phyloP scores from a whole-genome alignment of 2,888 invertebrate genomes.

The Hedya salicella region DNA sequence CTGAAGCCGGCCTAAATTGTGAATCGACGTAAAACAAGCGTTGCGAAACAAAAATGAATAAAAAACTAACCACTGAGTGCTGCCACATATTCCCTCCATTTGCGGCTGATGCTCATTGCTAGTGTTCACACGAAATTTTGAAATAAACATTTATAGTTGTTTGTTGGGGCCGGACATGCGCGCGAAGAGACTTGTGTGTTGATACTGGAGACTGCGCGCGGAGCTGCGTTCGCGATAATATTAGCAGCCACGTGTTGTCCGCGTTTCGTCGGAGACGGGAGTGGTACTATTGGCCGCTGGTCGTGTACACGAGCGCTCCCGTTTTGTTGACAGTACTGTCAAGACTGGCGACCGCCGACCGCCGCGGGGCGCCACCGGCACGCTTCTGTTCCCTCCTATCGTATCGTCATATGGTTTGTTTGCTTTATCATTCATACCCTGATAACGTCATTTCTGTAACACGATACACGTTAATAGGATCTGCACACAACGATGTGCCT shows the following conservation, averaged over 20 bases:
- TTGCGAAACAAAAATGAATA: conserved; percentile 52
- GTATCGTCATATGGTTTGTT: conserved; percentile 54
- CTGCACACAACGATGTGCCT: conserved; percentile 4
- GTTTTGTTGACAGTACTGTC: conserved; percentile 75
- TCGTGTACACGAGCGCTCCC: conserved; percentile 58
- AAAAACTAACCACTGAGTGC: conserved; percentile 80
- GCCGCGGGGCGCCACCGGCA: conserved; percentile 59
- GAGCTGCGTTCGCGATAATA: conserved; percentile 64
- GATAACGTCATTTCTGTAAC: conserved; percentile 68
- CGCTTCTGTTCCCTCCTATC: conserved; percentile 29
- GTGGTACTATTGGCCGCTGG: conserved; percentile 57
- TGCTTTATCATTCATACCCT: conserved; percentile 68
- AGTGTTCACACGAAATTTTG: conserved; percentile 63
- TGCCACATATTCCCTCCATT: conserved; percentile 81
- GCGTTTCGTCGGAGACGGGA: conserved; percentile 74
- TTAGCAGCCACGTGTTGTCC: conserved; percentile 77
- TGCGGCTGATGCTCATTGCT: conserved; percentile 74
- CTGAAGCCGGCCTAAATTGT: conserved; percentile 45
- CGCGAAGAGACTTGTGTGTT: conserved; percentile 56
- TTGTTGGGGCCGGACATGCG: conserved; percentile 61
- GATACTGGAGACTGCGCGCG: conserved; percentile 56
- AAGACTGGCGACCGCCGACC: conserved; percentile 62
- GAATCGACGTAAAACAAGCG: conserved; percentile 41
- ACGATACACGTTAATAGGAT: conserved; percentile 30
- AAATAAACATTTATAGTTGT: conserved; percentile 74